Evolutionary conservation across 2,113 vertebrate genomes (phyloP), one percentile per base, ranked within the genome.

Genomic region (Tupaia tana): DNA sequence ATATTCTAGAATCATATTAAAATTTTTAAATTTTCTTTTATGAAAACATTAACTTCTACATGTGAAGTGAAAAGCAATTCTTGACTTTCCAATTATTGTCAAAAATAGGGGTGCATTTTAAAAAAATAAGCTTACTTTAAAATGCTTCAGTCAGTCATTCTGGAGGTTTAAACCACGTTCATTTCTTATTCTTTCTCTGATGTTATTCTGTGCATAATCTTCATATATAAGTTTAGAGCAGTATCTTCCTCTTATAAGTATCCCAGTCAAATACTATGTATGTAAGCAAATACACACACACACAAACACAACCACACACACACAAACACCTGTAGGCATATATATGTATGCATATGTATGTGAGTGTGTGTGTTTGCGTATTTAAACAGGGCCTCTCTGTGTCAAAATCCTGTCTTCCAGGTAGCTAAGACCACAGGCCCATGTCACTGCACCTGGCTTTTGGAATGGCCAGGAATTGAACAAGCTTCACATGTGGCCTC

Each of bases 41-140:
- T 71, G 80, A 81, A 90, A 92, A 1, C n/a, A 90, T 58, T 95
- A 69, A 67, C 22, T 94, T 91, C 29, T 9, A 70, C 78, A 59
- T 71, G 78, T 61, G 22, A 63, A 58, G 13, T 31, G 20, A 54
- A 90, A 71, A 78, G 59, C 27, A 83, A 73, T 95, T 78, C 31
- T 29, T 5, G 59, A 74, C 4, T 86, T 56, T 54, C 6, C 19
- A 94, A 66, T 63, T 22, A 61, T 9, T 79, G 4, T 78, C 14
- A 89, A 58, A 86, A 95, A 87, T 16, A 92, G n/a, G 75, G n/a
- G 5, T 89, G 3, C 18, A 61, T 71, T 58, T 91, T 93, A 15
- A 19, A 52, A 52, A 61, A 77, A 52, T 58, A 61, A 77, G 1
- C 3, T 10, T 59, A 87, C 13, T 89, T 82, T 81, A 59, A 92